Conservation (phyloP, 2,888 invertebrate species). For the Myopa tessellatipennis region DNA sequence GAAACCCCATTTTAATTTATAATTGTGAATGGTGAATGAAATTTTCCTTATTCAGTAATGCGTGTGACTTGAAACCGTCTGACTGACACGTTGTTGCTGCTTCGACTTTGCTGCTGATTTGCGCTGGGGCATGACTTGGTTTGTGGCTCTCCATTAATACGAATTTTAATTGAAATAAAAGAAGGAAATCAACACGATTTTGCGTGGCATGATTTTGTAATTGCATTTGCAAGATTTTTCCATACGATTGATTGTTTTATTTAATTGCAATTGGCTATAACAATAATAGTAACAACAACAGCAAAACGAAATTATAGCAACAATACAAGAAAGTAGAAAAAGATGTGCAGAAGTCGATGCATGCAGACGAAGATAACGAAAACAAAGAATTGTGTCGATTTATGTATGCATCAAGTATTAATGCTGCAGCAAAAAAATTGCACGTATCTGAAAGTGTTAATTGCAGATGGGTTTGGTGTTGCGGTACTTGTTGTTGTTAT, state of each 20-base stretch:
- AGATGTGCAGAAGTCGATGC: neutral
- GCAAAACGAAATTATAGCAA: too few species aligned
- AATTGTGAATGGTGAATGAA: too few species aligned
- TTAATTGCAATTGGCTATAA: constrained; percentile 52
- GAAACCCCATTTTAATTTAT: too few species aligned
- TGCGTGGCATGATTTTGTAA: constrained; percentile 41
- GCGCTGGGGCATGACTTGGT: neutral
- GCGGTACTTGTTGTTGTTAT: neutral
- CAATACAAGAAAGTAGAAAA: neutral
- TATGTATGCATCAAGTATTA: neutral
- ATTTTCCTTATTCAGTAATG: too few species aligned
- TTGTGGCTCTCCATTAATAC: constrained; percentile 7
- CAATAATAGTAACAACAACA: neutral
- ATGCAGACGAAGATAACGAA: neutral
- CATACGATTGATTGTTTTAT: constrained; percentile 10
- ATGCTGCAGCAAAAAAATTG: constrained; percentile 2
- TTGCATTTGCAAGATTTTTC: constrained; percentile 47
- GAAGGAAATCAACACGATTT: constrained; percentile 31
- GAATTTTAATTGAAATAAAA: constrained; percentile 27
- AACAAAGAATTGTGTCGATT: constrained; percentile 17
- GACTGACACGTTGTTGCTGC: neutral
- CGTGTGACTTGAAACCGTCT: neutral
- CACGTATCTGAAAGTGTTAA: constrained; percentile 35
- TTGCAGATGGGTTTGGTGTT: constrained; percentile 22
- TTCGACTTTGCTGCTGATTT: constrained; percentile 9